Conservation (phyloP, 2,113 vertebrate species). For the Meleagris gallopavo region DNA sequence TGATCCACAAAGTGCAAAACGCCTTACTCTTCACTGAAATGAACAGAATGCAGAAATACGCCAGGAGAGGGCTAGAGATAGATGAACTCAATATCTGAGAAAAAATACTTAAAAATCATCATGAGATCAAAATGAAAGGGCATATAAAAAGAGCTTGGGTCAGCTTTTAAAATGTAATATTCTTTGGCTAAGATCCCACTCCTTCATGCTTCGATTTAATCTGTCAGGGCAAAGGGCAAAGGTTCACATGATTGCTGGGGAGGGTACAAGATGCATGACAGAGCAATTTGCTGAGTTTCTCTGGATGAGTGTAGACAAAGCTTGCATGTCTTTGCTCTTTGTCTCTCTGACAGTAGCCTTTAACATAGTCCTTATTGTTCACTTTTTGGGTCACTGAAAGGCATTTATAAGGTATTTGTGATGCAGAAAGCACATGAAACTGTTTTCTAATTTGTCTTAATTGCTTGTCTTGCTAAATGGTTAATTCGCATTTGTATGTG, state of each 20-base stretch:
- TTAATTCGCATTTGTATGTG: conserved; percentile 76
- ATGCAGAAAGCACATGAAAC: conserved; percentile 75
- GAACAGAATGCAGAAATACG: not conserved
- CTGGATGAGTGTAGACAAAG: conserved; percentile 84
- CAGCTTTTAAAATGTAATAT: conserved; percentile 66
- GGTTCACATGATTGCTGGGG: conserved; percentile 80
- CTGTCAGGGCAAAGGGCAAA: conserved; percentile 78
- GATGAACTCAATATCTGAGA: conserved; percentile 49
- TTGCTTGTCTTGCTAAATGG: conserved; percentile 83
- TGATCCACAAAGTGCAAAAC: not conserved
- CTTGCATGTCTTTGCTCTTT: conserved; percentile 69
- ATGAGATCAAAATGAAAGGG: conserved; percentile 69
- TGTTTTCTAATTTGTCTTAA: conserved; percentile 90
- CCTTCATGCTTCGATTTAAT: conserved; percentile 77
- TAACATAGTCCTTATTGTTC: conserved; percentile 84
- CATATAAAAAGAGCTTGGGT: conserved; percentile 62
- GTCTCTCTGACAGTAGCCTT: conserved; percentile 80
- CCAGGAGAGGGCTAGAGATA: not conserved
- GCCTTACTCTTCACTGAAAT: not conserved
- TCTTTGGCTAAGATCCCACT: conserved; percentile 57
- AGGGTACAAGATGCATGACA: conserved; percentile 86
- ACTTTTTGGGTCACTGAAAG: conserved; percentile 83
- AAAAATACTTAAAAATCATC: conserved; percentile 41
- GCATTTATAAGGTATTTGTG: conserved; percentile 77
- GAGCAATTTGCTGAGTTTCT: conserved; percentile 89